phyloP scores from a whole-genome alignment of 2,888 invertebrate genomes.

The Plemyria rubiginata region DNA sequence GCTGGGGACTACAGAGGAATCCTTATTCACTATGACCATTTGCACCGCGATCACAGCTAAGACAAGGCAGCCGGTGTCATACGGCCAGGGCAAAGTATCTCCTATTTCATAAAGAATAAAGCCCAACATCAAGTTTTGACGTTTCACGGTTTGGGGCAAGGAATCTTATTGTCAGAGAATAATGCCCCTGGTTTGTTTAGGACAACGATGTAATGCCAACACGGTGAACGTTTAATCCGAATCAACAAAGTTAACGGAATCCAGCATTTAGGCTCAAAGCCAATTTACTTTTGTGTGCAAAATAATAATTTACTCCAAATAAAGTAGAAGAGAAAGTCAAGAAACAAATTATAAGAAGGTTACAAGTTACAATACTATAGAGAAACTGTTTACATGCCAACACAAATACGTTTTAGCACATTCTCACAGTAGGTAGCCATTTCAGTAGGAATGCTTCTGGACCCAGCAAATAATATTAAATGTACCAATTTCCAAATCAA shows the following conservation, averaged over 20 bases:
- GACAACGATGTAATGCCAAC: conserved; percentile 9
- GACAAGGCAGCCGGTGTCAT: too few species aligned
- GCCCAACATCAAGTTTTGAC: too few species aligned
- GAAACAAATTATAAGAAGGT: conserved; percentile 42
- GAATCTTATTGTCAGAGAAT: too few species aligned
- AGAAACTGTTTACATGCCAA: conserved; percentile 64
- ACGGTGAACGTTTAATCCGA: conserved; percentile 5
- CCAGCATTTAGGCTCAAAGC: conserved; percentile 34
- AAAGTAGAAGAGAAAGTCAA: conserved; percentile 43
- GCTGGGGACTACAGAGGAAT: conserved; percentile 46
- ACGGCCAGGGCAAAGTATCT: too few species aligned
- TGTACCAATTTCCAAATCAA: conserved; percentile 53
- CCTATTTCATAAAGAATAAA: too few species aligned
- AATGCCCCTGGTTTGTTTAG: conserved; percentile 6
- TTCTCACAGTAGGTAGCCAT: conserved; percentile 69
- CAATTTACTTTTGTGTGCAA: conserved; percentile 34
- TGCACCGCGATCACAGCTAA: too few species aligned
- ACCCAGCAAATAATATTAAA: conserved; percentile 59
- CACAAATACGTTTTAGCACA: conserved; percentile 68
- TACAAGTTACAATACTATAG: conserved; percentile 43
- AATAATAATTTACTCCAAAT: conserved; percentile 45
- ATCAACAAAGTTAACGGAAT: conserved; percentile 12
- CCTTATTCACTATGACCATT: too few species aligned
- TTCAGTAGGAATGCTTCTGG: conserved; percentile 55
- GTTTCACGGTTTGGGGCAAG: too few species aligned